phyloP scores from a whole-genome alignment of 1,140 invertebrate species.

The Aphidius ervi region DNA sequence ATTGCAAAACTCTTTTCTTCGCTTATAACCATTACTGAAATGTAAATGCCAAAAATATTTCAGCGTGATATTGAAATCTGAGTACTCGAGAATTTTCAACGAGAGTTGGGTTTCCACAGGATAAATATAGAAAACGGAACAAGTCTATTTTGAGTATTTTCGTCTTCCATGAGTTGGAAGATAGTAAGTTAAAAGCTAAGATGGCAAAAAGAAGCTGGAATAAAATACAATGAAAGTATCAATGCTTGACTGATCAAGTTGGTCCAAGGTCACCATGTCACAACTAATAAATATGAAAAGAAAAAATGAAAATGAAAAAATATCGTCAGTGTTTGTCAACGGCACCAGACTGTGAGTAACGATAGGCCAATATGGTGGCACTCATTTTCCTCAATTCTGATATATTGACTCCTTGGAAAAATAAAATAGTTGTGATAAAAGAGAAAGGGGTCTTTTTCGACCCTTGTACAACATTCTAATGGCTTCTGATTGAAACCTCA shows the following conservation, averaged over 20 bases:
- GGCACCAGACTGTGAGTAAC: too few species aligned
- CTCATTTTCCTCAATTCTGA: not conserved
- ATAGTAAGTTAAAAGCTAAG: not conserved
- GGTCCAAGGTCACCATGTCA: too few species aligned
- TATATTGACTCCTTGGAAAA: too few species aligned
- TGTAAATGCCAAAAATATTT: not conserved
- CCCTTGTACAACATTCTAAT: constrained; percentile 26
- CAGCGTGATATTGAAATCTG: not conserved
- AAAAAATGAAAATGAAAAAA: too few species aligned
- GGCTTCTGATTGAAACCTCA: constrained; percentile 40
- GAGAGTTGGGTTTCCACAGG: not conserved
- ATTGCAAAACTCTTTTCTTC: not conserved
- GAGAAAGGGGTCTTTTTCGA: not conserved
- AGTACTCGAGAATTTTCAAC: constrained; percentile 3
- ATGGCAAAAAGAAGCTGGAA: too few species aligned
- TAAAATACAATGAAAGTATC: too few species aligned
- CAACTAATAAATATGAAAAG: too few species aligned
- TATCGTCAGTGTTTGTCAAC: too few species aligned
- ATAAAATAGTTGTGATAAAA: too few species aligned
- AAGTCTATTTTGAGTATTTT: not conserved
- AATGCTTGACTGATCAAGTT: too few species aligned
- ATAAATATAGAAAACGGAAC: constrained; percentile 4
- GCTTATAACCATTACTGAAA: not conserved
- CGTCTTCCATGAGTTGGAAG: not conserved
- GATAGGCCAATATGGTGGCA: constrained; percentile 15